Conservation (phyloP, 2,797 vertebrate genomes). For the Ambastaia sidthimunki region DNA sequence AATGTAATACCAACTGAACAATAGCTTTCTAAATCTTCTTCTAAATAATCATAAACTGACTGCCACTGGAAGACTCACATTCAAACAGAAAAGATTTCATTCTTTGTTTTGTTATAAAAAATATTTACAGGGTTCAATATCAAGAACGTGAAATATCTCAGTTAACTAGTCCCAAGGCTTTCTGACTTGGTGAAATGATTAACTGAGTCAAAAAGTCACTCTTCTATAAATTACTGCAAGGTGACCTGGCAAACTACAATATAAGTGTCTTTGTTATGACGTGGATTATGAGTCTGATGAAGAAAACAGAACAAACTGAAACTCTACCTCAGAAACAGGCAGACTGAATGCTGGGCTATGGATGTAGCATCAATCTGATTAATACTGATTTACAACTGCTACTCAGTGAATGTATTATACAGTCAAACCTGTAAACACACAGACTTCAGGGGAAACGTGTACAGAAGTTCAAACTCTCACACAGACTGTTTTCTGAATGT, state of each 20-base stretch:
- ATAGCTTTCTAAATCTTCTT: neutral
- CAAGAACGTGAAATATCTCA: neutral
- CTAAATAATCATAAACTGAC: neutral
- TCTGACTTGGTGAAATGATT: constrained; percentile 12
- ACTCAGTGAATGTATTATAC: constrained; percentile 10
- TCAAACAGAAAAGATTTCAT: neutral
- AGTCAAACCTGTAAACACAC: neutral
- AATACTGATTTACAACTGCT: constrained; percentile 24
- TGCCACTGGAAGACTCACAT: neutral
- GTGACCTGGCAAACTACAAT: constrained; percentile 7
- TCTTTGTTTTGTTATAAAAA: neutral
- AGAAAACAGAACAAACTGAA: constrained; percentile 39
- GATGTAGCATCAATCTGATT: constrained; percentile 25
- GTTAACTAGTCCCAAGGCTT: neutral
- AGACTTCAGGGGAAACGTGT: neutral
- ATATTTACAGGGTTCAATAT: neutral
- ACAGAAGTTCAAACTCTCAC: constrained; percentile 27
- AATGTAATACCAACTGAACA: neutral
- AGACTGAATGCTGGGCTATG: neutral
- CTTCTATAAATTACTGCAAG: constrained; percentile 12
- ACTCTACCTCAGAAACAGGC: neutral
- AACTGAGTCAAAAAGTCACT: constrained; percentile 10
- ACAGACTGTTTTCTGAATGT: constrained; percentile 30
- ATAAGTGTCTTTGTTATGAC: neutral
- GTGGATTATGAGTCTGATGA: constrained; percentile 21